phyloP scores from a whole-genome alignment of 2,113 vertebrate genomes.

The Calypte anna region DNA sequence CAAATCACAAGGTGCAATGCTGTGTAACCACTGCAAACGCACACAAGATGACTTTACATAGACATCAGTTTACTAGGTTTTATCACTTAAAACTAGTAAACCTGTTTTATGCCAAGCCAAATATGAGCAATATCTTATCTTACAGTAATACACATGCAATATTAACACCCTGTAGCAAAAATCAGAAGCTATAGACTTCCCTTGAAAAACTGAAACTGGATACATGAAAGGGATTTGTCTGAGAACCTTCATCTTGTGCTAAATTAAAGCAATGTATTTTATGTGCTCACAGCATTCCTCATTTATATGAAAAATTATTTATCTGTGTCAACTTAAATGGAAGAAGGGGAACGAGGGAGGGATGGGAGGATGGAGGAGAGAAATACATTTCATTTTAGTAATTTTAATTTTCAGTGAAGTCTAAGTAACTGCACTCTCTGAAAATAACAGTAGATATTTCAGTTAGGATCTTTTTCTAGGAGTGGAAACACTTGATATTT shows the following conservation, averaged over 20 bases:
- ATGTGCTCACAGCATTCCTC: not conserved
- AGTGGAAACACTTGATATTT: no score
- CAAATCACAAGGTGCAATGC: not conserved
- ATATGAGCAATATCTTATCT: not conserved
- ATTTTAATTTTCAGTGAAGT: no score
- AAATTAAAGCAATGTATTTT: not conserved
- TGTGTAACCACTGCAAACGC: not conserved
- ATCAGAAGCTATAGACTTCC: not conserved
- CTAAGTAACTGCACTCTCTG: no score
- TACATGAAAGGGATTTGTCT: not conserved
- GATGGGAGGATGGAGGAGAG: no score
- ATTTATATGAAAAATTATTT: conserved; percentile 2
- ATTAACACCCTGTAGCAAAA: not conserved
- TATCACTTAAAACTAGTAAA: not conserved
- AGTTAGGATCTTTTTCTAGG: no score
- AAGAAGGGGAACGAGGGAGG: no score
- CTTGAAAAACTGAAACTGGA: not conserved
- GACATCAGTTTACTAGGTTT: not conserved
- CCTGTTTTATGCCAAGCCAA: not conserved
- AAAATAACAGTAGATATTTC: no score
- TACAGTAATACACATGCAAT: not conserved
- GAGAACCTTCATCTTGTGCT: not conserved
- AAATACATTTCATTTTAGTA: no score
- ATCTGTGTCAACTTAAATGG: not conserved
- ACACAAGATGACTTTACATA: not conserved